These are phyloP conservation scores for Lycophotia porphyrea DNA, from an alignment of 2,888 invertebrate species.

Conservation along the genomic window DNA sequence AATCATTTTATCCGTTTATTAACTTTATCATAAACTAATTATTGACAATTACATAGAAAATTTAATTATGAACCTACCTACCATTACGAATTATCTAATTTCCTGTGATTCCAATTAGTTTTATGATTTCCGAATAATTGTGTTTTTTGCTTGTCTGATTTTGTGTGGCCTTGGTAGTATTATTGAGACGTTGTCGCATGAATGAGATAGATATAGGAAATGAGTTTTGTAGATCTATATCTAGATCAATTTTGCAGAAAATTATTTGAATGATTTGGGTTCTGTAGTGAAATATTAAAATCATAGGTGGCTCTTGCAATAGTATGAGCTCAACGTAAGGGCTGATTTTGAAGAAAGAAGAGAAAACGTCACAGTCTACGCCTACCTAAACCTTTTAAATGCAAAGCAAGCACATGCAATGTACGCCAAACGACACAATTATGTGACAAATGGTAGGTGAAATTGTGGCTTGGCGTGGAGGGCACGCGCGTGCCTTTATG, in stretches of 20 bases:
- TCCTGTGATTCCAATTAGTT: conserved; percentile 57
- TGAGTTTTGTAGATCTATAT: conserved; percentile 69
- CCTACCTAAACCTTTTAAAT: too few species aligned
- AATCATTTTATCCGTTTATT: conserved; percentile 34
- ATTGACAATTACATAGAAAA: conserved; percentile 34
- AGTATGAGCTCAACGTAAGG: neutral
- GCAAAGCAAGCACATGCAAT: too few species aligned
- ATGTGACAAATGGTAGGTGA: too few species aligned
- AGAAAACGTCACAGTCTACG: too few species aligned
- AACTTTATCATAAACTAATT: conserved; percentile 35
- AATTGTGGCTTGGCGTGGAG: too few species aligned
- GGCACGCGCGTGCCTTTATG: too few species aligned
- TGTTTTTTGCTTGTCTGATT: conserved; percentile 58
- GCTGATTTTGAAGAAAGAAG: neutral
- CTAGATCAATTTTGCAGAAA: conserved; percentile 64
- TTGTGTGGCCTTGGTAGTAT: conserved; percentile 62
- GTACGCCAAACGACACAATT: too few species aligned
- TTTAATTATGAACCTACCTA: conserved; percentile 27
- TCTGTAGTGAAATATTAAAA: neutral
- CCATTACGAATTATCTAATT: conserved; percentile 53
- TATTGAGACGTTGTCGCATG: conserved; percentile 61
- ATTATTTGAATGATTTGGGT: conserved; percentile 30
- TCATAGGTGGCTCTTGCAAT: neutral
- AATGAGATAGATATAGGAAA: conserved; percentile 78
- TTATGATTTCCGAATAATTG: conserved; percentile 62